Evolutionary conservation across 2,888 invertebrate genomes (phyloP), one percentile per base, ranked within the genome.

Genomic region (Ormyrus nitidulus): DNA sequence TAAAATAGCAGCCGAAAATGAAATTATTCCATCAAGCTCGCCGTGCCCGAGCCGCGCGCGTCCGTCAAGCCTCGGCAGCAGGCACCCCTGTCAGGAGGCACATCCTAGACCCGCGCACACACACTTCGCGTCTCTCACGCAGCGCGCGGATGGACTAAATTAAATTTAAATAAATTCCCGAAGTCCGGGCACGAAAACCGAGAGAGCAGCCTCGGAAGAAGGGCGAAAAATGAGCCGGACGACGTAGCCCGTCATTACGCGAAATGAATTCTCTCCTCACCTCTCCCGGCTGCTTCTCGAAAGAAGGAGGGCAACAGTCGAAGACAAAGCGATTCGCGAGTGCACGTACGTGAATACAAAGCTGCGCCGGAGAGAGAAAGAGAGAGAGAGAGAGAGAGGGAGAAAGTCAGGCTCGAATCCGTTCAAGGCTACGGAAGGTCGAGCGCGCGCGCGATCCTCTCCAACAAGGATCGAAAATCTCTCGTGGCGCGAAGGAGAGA

Each of bases 371-470:
- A 72, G 78, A 77, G 79, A 71, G 53, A 10, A 48, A 53, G 62
- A 19, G 66, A 77, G 80, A 80, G 79, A 71, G 53, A 44, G 64
- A 64, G 70, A 48, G 68, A 76, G 79, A 81, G 79, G 77, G 83
- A 75, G 79, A 80, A 81, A 84, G 83, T 83, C 80, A 74, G n/a
- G 58, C 59, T 71, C 66, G 72, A 79, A 69, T 79, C 69, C 74
- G 64, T 73, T 77, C 54, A 76, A 71, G 75, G 70, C 73, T 69
- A 74, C 58, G 61, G 73, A 78, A 70, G 77, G 75, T 78, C 77
- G 77, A 71, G 71, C 69, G 65, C 66, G 19, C 19, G 13, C 54
- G 73, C 19, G 66, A 75, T 59, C 53, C 19, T 76, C 54, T 51
- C 53, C 61, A 49, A 59, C 59, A 53, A 64, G 75, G 68, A 66